Percentiles rank a stretch among this genome's conserved stretches.
Evolutionary conservation across 2,797 vertebrate genomes (phyloP).

Genomic region (Chelon labrosus): DNA sequence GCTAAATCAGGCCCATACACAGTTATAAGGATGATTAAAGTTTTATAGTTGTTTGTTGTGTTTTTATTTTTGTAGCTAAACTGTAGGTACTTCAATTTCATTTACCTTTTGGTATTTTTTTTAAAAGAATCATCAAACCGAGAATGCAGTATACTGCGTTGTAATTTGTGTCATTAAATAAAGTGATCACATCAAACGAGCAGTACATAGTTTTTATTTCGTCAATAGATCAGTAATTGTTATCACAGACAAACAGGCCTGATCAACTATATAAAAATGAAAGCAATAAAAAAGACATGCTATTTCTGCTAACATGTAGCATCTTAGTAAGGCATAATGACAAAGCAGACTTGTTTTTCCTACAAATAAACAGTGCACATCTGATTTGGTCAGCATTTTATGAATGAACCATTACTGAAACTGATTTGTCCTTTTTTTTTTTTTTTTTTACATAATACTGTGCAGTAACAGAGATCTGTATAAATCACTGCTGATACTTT

Average conservation of each 20-base stretch:
- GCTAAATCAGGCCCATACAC: slow-evolving; percentile 26
- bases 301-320: not conserved
- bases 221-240: slow-evolving; percentile 5
- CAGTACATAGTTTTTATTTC: slow-evolving; percentile 50
- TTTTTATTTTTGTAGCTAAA: not conserved
- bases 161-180: slow-evolving; percentile 49
- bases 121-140: not conserved
- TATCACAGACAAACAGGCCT: slow-evolving; percentile 13
- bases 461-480: slow-evolving; percentile 9
- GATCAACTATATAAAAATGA: slow-evolving; percentile 38
- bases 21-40: not conserved
- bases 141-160: slow-evolving; percentile 27
- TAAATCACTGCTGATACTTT: slow-evolving; percentile 30
- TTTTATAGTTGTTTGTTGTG: slow-evolving; percentile 36
- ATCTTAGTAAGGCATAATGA: slow-evolving; percentile 2
- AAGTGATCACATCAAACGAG: slow-evolving; percentile 10
- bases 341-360: slow-evolving; percentile 14
- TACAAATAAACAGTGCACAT: slow-evolving; percentile 33
- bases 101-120: not conserved
- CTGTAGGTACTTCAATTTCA: no score
- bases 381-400: not conserved
- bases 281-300: slow-evolving; percentile 25
- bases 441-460: slow-evolving; percentile 2
- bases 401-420: slow-evolving; percentile 4
- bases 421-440: slow-evolving; percentile 3